Evolutionary conservation across 1,140 invertebrate species (phyloP).

Genomic region (Trichonephila inaurata): DNA sequence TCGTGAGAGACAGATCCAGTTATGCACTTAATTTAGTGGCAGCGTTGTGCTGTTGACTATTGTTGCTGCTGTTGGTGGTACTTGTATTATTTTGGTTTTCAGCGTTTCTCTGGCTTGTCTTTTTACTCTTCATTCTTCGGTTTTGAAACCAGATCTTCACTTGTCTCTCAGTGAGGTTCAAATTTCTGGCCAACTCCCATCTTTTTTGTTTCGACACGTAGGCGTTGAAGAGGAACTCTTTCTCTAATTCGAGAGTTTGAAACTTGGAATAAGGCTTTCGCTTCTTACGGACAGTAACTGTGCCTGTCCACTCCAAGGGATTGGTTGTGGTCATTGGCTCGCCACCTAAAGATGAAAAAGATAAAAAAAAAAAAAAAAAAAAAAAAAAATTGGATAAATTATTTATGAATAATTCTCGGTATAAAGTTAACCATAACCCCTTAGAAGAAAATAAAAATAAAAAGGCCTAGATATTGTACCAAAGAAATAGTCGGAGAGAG

Average conservation of each 20-base stretch:
- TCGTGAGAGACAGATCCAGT: background rate
- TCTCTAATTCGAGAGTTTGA: conserved; percentile 97
- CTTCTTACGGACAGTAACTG: conserved; percentile 93
- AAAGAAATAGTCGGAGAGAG: no score
- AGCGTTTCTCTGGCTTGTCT: conserved; percentile 93
- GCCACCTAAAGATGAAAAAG: conserved; percentile 79
- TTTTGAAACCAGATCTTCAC: conserved; percentile 98
- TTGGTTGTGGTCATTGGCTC: conserved; percentile 83
- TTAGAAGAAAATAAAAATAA: no score
- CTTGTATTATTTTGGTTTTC: conserved; percentile 88
- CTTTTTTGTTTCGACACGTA: conserved; percentile 98
- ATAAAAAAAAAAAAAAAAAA: no score
- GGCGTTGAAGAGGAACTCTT: conserved; percentile 97
- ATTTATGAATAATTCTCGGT: no score
- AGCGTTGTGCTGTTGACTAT: conserved; percentile 53
- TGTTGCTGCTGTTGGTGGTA: conserved; percentile 80
- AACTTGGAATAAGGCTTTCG: conserved; percentile 98
- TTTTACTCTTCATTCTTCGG: conserved; percentile 99
- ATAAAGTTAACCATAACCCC: no score
- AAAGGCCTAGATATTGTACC: no score
- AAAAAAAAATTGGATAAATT: background rate
- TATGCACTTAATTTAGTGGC: conserved; percentile 65
- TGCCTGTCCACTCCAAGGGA: conserved; percentile 94
- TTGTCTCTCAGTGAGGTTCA: conserved; percentile 96
- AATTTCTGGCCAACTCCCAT: conserved; percentile 95